Base-by-base conservation (phyloP, 2,113 vertebrate species). In the Circaetus cinerascens region DNA sequence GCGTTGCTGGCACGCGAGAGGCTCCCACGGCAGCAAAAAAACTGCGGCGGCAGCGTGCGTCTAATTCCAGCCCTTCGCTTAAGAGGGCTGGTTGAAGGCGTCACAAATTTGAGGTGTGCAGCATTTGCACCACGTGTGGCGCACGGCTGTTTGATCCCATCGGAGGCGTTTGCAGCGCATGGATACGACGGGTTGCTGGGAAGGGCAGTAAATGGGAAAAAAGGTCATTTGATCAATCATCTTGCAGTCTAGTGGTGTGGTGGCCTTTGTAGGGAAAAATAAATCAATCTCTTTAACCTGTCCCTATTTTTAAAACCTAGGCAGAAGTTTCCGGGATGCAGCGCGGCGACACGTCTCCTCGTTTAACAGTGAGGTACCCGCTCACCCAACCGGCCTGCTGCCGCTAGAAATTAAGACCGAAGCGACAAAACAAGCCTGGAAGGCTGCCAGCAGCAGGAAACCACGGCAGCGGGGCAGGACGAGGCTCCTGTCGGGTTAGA, bases 341-440 rank as follows among this genome's bases (percentile, higher is more conserved):
- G 51, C 0, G 0, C 0, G 2, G 68, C 36, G 46, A 78, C 3
- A 3, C 0, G 0, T 27, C 40, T 95, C 50, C 23, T 82, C 9
- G 2, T 69, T 74, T 46, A 86, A 22, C 40, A 17, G 46, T 19
- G 74, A 73, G 50, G 22, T 40, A 53, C n/a, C 40, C 11, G 0
- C 48, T 57, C 78, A 43, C 34, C 77, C 68, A 38, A 4, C 41
- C 1, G 2, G 29, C 45, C 57, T 86, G 60, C 50, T 48, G 43
- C 88, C 0, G 0, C 7, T 26, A 87, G 56, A 67, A 91, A 89
- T 89, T 40, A 56, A 48, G 56, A 50, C 5, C 1, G 18, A 56
- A 75, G 60, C 56, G 64, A 56, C 51, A 20, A 89, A 84, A 75
- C 19, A 29, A 72, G 26, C 32, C 68, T 78, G 56, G 60, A 59